Percentiles rank a stretch among this genome's conserved stretches.
phyloP scores from a whole-genome alignment of 2,888 invertebrate genomes.

The Rosalia funebris region DNA sequence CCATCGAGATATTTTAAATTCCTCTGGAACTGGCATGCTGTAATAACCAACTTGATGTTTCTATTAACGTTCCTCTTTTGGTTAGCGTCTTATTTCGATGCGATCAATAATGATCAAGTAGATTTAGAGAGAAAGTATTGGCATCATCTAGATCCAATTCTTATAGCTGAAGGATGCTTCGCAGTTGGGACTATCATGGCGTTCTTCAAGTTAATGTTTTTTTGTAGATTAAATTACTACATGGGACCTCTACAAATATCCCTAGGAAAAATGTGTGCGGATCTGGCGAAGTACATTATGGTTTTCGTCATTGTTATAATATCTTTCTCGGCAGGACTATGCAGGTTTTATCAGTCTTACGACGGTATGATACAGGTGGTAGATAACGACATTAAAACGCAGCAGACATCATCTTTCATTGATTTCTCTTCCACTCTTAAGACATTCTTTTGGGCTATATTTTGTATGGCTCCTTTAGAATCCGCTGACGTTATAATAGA shows the following conservation, averaged over 20 bases:
- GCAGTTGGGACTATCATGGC: slow-evolving; percentile 75
- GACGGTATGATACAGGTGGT: slow-evolving; percentile 64
- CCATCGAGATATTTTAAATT: slow-evolving; percentile 68
- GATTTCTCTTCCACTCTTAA: slow-evolving; percentile 69
- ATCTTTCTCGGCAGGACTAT: slow-evolving; percentile 71
- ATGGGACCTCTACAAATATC: slow-evolving; percentile 76
- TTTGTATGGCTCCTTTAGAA: slow-evolving; percentile 74
- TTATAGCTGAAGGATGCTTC: slow-evolving; percentile 74
- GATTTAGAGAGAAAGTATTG: slow-evolving; percentile 73
- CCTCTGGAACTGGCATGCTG: slow-evolving; percentile 73
- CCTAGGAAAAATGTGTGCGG: slow-evolving; percentile 75
- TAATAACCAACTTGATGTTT: slow-evolving; percentile 70
- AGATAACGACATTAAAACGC: slow-evolving; percentile 69
- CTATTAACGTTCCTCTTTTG: slow-evolving; percentile 72
- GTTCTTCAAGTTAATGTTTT: slow-evolving; percentile 71
- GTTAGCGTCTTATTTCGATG: slow-evolving; percentile 69
- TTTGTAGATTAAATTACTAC: slow-evolving; percentile 72
- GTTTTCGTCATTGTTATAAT: slow-evolving; percentile 71
- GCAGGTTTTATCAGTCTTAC: slow-evolving; percentile 74
- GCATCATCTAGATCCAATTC: slow-evolving; percentile 71
- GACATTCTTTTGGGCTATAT: slow-evolving; percentile 77
- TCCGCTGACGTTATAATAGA: slow-evolving; percentile 74
- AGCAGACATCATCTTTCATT: slow-evolving; percentile 70
- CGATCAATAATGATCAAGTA: slow-evolving; percentile 62
- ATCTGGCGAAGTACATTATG: slow-evolving; percentile 71